Base-by-base conservation (phyloP, 2,113 vertebrate genomes). In the Eupsittula cactorum region DNA sequence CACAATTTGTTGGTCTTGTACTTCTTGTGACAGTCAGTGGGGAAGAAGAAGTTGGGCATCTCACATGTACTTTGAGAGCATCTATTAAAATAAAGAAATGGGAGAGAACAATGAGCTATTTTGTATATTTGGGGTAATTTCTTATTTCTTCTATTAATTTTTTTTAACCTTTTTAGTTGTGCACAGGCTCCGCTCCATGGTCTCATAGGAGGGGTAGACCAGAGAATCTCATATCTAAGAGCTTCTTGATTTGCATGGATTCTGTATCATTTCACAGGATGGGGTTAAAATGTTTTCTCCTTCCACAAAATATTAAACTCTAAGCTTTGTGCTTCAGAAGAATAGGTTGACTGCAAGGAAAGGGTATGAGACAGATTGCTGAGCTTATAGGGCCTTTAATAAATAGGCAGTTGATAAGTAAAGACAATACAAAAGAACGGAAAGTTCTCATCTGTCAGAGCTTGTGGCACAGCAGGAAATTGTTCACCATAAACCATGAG, bases 351-450 rank as follows among this genome's bases (percentile, higher is more conserved):
- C 86, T 95, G 52, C 63, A 64, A 67, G 80, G 86, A 96, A 90
- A 68, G 84, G 91, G 77, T 41, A 7, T 39, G 50, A 91, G 86
- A 86, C 74, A 96, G 97, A 94, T 95, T 94, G 75, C 95, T 90
- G 86, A 92, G 91, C 76, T 96, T 92, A 33, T 78, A 76, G 94
- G 71, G 77, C 82, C 80, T 97, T 97, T 98, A 98, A 97, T 98
- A 98, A 98, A 96, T 86, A 85, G 84, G 53, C 78, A 86, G 93
- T 97, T 97, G 97, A 97, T 98, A 98, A 98, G 92, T 97, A 78
- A 95, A 97, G 97, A 97, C 96, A 97, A 97, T 96, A 97, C 94
- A 93, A 97, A 97, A 93, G 95, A 95, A 93, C 84, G 28, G 93
- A 88, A 94, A 95, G 95, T 97, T 97, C 94, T 97, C 97, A 96